Conservation (phyloP, 2,797 vertebrate species). For the Chelon labrosus region DNA sequence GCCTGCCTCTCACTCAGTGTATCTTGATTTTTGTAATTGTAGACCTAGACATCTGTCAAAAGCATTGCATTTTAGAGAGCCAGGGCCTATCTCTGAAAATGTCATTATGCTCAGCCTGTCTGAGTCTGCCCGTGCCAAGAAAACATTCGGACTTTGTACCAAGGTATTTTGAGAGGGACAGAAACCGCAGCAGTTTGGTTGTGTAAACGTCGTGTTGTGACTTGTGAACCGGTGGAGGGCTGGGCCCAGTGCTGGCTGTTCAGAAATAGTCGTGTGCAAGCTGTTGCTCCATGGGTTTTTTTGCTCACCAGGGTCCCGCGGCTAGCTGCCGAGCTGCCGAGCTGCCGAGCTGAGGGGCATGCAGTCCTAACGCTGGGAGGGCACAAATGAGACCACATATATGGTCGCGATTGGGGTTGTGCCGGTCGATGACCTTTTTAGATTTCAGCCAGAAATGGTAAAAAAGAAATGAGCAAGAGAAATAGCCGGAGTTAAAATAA, state of each 20-base stretch:
- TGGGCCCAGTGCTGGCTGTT: conserved; percentile 38
- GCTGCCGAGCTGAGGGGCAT: conserved; percentile 44
- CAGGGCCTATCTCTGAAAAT: conserved; percentile 87
- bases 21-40: conserved; percentile 84
- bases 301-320: conserved; percentile 63
- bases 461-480: conserved; percentile 30
- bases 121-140: conserved; percentile 80
- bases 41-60: conserved; percentile 84
- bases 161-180: conserved; percentile 85
- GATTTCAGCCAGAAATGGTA: conserved; percentile 52
- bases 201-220: conserved; percentile 82
- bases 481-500: conserved; percentile 70
- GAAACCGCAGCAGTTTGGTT: conserved; percentile 76
- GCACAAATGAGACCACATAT: conserved; percentile 71
- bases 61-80: conserved; percentile 81
- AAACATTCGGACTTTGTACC: conserved; percentile 83
- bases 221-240: conserved; percentile 70
- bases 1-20: conserved; percentile 63
- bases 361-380: conserved; percentile 63
- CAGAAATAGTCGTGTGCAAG: conserved; percentile 76
- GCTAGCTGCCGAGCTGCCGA: conserved; percentile 44
- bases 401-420: conserved; percentile 76
- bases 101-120: conserved; percentile 84
- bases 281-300: conserved; percentile 51
- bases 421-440: conserved; percentile 72